Base-by-base conservation (phyloP, 2,797 vertebrate species). In the Ceryle rudis region DNA sequence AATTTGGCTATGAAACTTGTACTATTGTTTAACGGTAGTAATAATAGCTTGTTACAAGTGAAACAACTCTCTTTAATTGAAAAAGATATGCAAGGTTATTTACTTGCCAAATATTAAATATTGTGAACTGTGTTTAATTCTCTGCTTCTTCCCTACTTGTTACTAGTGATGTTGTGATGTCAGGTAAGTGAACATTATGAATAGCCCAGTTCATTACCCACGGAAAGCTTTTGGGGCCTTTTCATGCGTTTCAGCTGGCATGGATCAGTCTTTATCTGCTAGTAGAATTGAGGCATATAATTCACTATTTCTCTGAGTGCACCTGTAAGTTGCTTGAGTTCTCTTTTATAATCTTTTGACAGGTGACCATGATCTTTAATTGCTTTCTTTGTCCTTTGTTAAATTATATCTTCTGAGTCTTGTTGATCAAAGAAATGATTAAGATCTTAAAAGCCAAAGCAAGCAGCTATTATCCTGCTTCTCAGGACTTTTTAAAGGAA, bases 401-500 rank as follows among this genome's bases (percentile, higher is more conserved):
- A 47, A 83, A 72, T 93, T 93, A 31, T 77, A 99, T 98, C 98
- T 99, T 95, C 97, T 97, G 82, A 98, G 97, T 97, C 98, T 97
- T 52, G 46, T 97, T 95, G 97, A 99, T 84, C 94, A 98, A 94
- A 98, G 14, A 98, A 95, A 98, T 98, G 95, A 96, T 95, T 77
- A 97, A 96, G 80, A 98, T 98, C 74, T 97, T 99, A 16, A 90
- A 98, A 98, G 89, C 77, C 29, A 98, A 98, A 96, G 98, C 98
- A 85, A 99, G 98, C 96, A 99, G 98, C 90, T 99, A 98, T 94
- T 98, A 98, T 84, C 97, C 98, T 86, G 97, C 97, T 95, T 97
- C 99, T 96, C 98, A 98, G 93, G 95, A 95, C 22, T 92, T 98
- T 90, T 98, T 97, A 39, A 90, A 77, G 78, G 96, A 98, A 86